Evolutionary conservation across 2,113 vertebrate genomes (phyloP), one percentile per base, ranked within the genome.

Genomic region (Chionodraco myersi): DNA sequence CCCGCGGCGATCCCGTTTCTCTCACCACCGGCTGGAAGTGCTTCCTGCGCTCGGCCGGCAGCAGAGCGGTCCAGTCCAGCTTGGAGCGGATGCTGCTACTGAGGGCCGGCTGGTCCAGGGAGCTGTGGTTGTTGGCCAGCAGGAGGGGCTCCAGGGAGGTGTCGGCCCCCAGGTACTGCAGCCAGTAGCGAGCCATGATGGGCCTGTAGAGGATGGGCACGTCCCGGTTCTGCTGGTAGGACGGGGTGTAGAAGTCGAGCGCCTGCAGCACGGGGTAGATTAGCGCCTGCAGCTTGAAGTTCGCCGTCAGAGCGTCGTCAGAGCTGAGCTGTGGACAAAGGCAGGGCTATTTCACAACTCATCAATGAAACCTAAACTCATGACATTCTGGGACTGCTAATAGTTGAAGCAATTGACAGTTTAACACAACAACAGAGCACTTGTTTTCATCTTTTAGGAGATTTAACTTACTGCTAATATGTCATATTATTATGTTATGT

Each of bases 251-350:
- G 91, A 99, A 99, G 91, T 99, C 98, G 4, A 99, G 94, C 0
- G 96, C 95, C 88, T 99, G 98, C 47, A 99, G 96, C 36, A 96
- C 97, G 0, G 98, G 98, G 53, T 99, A 99, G 76, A 99, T 95
- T 78, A 99, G 79, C 47, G 98, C 96, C 93, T 99, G 98, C 30
- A 95, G 84, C 78, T 97, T 98, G 5, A 97, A 95, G 75, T 90
- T 95, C 68, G 89, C 72, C 0, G 82, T 54, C 60, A 95, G 21
- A 8, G 61, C 75, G 69, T 87, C 76, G 0, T 98, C 96, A 47
- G 94, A 92, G 80, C 88, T 87, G 18, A 99, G 91, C 98, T 99
- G 93, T 6, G 52, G 75, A 80, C 80, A 82, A 36, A 84, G 62
- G 41, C 59, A 11, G 52, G 56, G 2, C 49, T 1, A 66, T 10